Base-by-base conservation (phyloP, 2,113 vertebrate genomes). In the Aldabrachelys gigantea region DNA sequence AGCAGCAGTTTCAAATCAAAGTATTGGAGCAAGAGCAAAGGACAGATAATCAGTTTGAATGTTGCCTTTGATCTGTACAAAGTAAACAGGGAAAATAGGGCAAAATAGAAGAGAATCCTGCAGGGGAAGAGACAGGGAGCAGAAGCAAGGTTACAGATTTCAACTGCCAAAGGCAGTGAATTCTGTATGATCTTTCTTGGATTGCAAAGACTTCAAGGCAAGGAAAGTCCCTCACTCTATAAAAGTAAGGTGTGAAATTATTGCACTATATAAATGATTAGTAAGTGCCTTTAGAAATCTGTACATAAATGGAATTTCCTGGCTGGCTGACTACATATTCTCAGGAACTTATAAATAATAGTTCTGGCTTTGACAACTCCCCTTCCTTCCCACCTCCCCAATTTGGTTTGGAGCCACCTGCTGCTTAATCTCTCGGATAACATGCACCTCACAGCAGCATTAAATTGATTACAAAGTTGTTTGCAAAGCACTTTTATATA, bases 101-200 rank as follows among this genome's bases (percentile, higher is more conserved):
- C 4, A 79, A 81, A 80, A 75, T 83, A 65, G 4, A 49, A 72
- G 69, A 94, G 41, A 87, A 35, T 13, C 5, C 84, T n/a, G 54
- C 25, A 84, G 84, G 29, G 1, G 91, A 69, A 72, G n/a, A n/a
- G 10, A 5, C 9, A 9, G 65, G 69, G 53, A 50, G 13, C 3
- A 82, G 75, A 41, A 54, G 25, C 0, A 0, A 89, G 44, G 27
- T 89, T 52, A 65, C 0, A 1, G 29, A 1, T 1, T 0, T 1
- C 38, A 5, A 0, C 31, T 87, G 27, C 41, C 11, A 62, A 54
- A 90, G 11, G 35, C 10, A 5, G 38, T 41, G 38, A 56, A 29
- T 82, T 76, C 50, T 89, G 47, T 16, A 19, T 9, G 38, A 41
- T 16, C 53, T 83, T 47, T 52, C n/a, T 83, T 86, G 27, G 91